Evolutionary conservation across 2,113 vertebrate genomes (phyloP).

Genomic region (Anoura caudifer): DNA sequence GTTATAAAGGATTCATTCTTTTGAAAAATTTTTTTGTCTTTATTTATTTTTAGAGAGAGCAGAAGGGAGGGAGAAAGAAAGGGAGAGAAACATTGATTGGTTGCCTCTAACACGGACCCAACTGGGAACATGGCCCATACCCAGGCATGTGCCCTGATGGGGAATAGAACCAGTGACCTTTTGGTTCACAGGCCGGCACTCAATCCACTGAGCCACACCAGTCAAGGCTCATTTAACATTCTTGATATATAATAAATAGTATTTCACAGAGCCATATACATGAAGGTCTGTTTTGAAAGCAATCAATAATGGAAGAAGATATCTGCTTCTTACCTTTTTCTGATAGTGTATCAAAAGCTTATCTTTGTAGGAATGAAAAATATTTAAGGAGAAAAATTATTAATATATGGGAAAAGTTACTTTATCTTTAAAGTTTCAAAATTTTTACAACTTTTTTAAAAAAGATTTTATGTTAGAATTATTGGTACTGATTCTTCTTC

Average conservation of each 20-base stretch:
- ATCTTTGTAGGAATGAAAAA: slow-evolving; percentile 1
- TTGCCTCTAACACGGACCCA: too few species aligned
- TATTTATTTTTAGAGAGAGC: too few species aligned
- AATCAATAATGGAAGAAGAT: neutral
- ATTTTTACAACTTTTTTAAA: neutral
- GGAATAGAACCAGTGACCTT: too few species aligned
- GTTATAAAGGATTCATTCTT: neutral
- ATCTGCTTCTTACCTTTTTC: neutral
- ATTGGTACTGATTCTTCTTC: neutral
- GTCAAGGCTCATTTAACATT: neutral
- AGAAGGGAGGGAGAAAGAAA: too few species aligned
- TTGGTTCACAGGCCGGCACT: too few species aligned
- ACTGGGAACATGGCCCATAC: too few species aligned
- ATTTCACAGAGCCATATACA: neutral
- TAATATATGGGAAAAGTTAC: neutral
- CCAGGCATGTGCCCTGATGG: too few species aligned
- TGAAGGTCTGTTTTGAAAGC: neutral
- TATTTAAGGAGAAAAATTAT: neutral
- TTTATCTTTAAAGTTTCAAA: slow-evolving; percentile 22
- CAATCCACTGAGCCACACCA: too few species aligned
- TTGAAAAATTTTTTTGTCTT: too few species aligned
- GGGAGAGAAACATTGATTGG: too few species aligned
- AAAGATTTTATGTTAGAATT: neutral
- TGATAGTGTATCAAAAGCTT: neutral
- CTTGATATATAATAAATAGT: neutral